These are phyloP conservation scores for Scyliorhinus canicula DNA, from an alignment of 2,797 vertebrate genomes.

Conservation along the genomic window DNA sequence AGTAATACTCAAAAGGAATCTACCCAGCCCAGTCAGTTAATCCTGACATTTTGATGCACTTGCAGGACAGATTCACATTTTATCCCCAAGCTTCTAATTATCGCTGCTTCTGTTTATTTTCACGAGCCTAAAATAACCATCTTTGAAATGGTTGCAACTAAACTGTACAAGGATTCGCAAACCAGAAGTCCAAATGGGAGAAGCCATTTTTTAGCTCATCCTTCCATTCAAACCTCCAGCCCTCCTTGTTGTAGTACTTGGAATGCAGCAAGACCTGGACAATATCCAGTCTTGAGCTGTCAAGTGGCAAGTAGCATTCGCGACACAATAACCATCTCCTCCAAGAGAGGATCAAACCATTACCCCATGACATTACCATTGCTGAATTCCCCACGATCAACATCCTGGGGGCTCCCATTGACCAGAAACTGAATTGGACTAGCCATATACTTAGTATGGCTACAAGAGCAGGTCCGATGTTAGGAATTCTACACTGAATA, in stretches of 20 bases:
- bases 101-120: background rate
- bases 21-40: background rate
- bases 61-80: background rate
- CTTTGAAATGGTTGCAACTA: background rate
- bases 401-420: too few relatives aligned
- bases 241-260: background rate
- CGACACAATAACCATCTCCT: too few relatives aligned
- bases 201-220: background rate
- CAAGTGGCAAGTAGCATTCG: too few relatives aligned
- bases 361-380: too few relatives aligned
- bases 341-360: too few relatives aligned
- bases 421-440: too few relatives aligned
- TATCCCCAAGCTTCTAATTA: background rate
- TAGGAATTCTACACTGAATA: too few relatives aligned
- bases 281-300: too few relatives aligned
- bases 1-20: background rate
- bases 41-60: background rate
- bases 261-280: background rate
- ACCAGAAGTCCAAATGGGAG: background rate
- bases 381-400: too few relatives aligned
- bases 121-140: background rate
- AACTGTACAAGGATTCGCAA: background rate
- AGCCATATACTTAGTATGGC: too few relatives aligned
- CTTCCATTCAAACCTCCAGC: background rate
- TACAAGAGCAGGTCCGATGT: too few relatives aligned